Percentiles rank a stretch among this genome's conserved stretches.
Conservation (phyloP, 1,140 invertebrate species). For the Lasioglossum albipes region DNA sequence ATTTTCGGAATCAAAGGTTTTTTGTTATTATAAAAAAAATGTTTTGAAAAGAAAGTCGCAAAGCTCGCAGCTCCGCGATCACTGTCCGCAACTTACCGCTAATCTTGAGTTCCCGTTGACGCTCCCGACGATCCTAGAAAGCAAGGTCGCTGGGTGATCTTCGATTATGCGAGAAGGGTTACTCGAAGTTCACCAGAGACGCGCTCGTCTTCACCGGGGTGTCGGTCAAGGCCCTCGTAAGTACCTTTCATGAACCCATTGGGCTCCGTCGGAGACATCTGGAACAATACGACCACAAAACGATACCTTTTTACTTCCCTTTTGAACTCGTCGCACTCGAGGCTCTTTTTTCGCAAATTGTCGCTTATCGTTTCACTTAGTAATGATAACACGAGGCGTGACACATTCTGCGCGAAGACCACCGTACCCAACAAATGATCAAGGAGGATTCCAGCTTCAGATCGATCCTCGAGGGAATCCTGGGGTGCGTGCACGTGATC, state of each 20-base stretch:
- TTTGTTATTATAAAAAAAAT: too few species aligned
- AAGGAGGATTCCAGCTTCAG: background rate
- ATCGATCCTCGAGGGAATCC: background rate
- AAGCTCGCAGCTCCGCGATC: conserved; percentile 40
- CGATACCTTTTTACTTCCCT: too few species aligned
- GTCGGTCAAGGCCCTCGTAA: conserved; percentile 83
- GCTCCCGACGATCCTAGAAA: conserved; percentile 70
- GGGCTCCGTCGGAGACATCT: conserved; percentile 41
- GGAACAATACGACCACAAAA: background rate
- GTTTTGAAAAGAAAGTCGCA: background rate
- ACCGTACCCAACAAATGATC: too few species aligned
- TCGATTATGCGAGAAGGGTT: conserved; percentile 70
- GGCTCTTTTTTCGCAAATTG: too few species aligned
- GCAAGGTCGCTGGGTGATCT: conserved; percentile 79
- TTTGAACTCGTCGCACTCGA: too few species aligned
- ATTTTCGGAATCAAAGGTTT: too few species aligned
- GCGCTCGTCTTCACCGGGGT: conserved; percentile 80
- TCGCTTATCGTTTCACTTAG: too few species aligned
- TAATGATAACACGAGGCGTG: too few species aligned
- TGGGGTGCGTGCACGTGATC: conserved; percentile 2
- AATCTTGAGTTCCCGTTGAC: conserved; percentile 57
- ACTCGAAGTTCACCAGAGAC: conserved; percentile 74
- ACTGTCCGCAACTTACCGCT: conserved; percentile 41
- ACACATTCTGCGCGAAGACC: too few species aligned
- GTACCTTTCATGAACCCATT: conserved; percentile 67